Conservation (phyloP, 2,888 invertebrate species). For the Hirudinaria manillensis region DNA sequence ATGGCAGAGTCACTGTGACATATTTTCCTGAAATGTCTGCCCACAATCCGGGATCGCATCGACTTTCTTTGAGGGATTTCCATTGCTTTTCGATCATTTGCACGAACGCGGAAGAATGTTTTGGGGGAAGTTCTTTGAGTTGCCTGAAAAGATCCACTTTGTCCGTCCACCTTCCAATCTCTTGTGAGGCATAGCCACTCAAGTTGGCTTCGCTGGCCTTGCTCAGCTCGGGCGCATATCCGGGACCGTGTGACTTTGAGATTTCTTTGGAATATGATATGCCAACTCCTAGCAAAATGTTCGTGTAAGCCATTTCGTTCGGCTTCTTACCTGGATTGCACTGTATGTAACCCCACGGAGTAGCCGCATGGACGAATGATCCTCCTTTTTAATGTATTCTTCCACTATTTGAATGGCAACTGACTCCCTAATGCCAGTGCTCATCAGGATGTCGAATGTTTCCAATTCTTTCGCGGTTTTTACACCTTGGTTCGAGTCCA, state of each 20-base stretch:
- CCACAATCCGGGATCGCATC: slow-evolving; percentile 36
- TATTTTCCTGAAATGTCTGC: slow-evolving; percentile 39
- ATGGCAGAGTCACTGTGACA: slow-evolving; percentile 40
- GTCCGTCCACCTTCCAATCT: neutral
- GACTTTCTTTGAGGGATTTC: neutral
- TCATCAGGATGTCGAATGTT: too few relatives aligned
- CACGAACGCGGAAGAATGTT: slow-evolving; percentile 1
- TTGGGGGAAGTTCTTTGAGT: slow-evolving; percentile 15
- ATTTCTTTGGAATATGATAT: slow-evolving; percentile 23
- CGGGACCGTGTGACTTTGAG: neutral
- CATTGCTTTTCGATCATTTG: neutral
- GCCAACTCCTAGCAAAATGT: slow-evolving; percentile 28
- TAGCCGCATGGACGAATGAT: slow-evolving; percentile 36
- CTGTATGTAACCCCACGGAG: slow-evolving; percentile 41
- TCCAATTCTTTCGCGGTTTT: too few relatives aligned
- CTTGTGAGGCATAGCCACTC: neutral
- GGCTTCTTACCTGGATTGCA: slow-evolving; percentile 29
- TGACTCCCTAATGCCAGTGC: too few relatives aligned
- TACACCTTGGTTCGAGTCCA: neutral
- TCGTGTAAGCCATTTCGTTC: slow-evolving; percentile 34
- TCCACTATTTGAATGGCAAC: neutral
- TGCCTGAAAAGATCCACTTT: neutral
- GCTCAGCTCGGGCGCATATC: neutral
- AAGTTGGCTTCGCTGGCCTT: slow-evolving; percentile 21
- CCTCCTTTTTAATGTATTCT: slow-evolving; percentile 36